A percentile compares a stretch with the other conserved stretches of the same genome.
Evolutionary conservation across 2,113 vertebrate genomes (phyloP).

Genomic region (Datnioides undecimradiatus): DNA sequence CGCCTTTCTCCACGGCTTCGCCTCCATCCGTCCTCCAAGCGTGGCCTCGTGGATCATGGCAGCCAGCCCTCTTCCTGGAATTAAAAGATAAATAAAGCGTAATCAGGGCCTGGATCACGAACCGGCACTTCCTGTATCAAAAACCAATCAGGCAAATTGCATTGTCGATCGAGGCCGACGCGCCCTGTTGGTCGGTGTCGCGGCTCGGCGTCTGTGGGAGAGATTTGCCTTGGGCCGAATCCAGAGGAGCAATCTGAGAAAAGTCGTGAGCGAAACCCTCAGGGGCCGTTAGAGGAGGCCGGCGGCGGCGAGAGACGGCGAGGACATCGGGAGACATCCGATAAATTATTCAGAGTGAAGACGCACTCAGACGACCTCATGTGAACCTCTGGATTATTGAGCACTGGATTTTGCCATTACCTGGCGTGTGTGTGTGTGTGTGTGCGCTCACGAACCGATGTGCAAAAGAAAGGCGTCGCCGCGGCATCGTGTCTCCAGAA

Average conservation of each 20-base stretch:
- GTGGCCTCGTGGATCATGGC: constrained; percentile 99
- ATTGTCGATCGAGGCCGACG: constrained; percentile 30
- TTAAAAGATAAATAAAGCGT: background rate
- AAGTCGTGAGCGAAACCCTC: constrained; percentile 61
- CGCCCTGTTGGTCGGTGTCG: too few species aligned
- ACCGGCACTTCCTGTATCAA: constrained; percentile 38
- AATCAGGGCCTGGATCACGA: constrained; percentile 22
- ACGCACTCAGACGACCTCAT: constrained; percentile 9
- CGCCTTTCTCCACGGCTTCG: constrained; percentile 94
- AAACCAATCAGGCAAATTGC: constrained; percentile 68
- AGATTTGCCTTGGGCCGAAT: constrained; percentile 50
- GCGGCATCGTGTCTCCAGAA: constrained; percentile 98
- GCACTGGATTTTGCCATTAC: constrained; percentile 16
- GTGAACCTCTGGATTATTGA: constrained; percentile 29
- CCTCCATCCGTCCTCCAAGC: constrained; percentile 94
- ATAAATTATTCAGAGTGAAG: constrained; percentile 62
- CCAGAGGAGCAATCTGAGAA: constrained; percentile 63
- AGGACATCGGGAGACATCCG: constrained; percentile 49
- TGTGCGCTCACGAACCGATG: constrained; percentile 95
- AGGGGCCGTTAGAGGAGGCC: constrained; percentile 62
- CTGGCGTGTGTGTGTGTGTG: background rate
- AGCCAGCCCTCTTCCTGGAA: constrained; percentile 90
- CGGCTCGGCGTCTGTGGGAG: constrained; percentile 19
- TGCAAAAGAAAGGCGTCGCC: constrained; percentile 88
- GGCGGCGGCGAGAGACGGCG: constrained; percentile 40